A percentile compares a stretch with the other conserved stretches of the same genome.
These are phyloP conservation scores for Amniataba percoides DNA, from an alignment of 2,797 vertebrate genomes.

Conservation along the genomic window DNA sequence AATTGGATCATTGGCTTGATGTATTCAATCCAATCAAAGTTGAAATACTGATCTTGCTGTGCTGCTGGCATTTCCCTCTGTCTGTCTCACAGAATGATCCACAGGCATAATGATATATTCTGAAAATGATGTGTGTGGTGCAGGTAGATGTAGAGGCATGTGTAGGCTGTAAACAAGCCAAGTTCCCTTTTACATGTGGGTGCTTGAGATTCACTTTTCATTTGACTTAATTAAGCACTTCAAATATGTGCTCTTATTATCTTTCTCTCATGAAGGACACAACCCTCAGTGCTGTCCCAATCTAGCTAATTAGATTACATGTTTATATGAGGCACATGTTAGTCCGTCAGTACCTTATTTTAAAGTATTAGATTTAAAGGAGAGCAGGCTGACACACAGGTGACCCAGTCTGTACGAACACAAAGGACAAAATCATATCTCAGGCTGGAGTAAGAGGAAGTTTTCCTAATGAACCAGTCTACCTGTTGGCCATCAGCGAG, in stretches of 20 bases:
- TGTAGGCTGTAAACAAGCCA: conserved; percentile 4
- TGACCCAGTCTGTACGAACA: neutral
- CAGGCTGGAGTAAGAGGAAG: neutral
- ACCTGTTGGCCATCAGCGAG: neutral
- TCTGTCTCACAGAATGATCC: neutral
- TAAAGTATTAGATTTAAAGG: conserved; percentile 21
- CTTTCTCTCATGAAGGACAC: conserved; percentile 42
- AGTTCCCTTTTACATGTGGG: neutral
- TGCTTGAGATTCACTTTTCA: neutral
- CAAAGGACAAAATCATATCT: conserved; percentile 9
- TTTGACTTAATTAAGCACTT: conserved; percentile 42
- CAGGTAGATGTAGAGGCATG: neutral
- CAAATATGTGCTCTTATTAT: conserved; percentile 69
- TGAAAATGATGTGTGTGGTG: neutral
- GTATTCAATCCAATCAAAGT: neutral
- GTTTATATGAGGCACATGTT: conserved; percentile 25
- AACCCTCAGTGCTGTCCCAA: conserved; percentile 32
- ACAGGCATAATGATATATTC: conserved; percentile 1
- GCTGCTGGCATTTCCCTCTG: neutral
- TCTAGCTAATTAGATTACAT: conserved; percentile 27
- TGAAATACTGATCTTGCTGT: conserved; percentile 6
- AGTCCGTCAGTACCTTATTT: conserved; percentile 17
- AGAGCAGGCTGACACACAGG: neutral
- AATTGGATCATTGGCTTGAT: neutral
- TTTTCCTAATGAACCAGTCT: neutral